Conservation (phyloP, 1,140 invertebrate genomes). For the Aphaenogaster floridana region DNA sequence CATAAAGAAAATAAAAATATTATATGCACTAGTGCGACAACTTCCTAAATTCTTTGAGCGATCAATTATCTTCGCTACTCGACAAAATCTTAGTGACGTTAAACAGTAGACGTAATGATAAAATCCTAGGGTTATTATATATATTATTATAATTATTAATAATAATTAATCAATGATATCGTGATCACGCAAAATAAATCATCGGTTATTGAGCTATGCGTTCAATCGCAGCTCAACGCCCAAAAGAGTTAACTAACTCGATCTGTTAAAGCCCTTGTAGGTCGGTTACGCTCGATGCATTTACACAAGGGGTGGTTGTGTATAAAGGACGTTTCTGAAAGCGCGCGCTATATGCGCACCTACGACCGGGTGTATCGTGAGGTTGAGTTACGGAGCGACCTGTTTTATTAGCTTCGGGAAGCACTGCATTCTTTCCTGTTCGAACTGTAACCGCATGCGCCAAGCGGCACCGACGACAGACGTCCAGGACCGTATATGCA, state of each 20-base stretch:
- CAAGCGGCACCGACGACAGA: constrained; percentile 40
- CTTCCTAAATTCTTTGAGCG: neutral
- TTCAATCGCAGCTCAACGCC: constrained; percentile 19
- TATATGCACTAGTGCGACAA: neutral
- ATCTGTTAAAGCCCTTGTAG: constrained; percentile 44
- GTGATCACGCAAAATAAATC: neutral
- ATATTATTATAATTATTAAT: constrained; percentile 12
- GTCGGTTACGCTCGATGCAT: constrained; percentile 32
- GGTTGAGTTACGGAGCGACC: constrained; percentile 64
- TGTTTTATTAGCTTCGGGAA: constrained; percentile 64
- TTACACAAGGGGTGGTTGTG: constrained; percentile 51
- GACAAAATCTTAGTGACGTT: neutral
- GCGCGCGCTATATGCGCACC: constrained; percentile 43
- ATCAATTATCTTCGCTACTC: neutral
- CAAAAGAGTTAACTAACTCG: constrained; percentile 58
- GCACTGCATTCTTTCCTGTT: constrained; percentile 69
- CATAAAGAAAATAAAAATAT: neutral
- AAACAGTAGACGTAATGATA: neutral
- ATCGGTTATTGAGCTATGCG: neutral
- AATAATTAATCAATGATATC: neutral
- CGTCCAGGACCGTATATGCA: constrained; percentile 28
- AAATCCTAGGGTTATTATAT: neutral
- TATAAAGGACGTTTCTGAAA: constrained; percentile 58
- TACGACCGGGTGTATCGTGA: constrained; percentile 49
- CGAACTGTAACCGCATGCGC: constrained; percentile 72